A percentile compares a stretch with the other conserved stretches of the same genome.
phyloP scores from a whole-genome alignment of 2,797 vertebrate genomes.

The Diplodus sargus region DNA sequence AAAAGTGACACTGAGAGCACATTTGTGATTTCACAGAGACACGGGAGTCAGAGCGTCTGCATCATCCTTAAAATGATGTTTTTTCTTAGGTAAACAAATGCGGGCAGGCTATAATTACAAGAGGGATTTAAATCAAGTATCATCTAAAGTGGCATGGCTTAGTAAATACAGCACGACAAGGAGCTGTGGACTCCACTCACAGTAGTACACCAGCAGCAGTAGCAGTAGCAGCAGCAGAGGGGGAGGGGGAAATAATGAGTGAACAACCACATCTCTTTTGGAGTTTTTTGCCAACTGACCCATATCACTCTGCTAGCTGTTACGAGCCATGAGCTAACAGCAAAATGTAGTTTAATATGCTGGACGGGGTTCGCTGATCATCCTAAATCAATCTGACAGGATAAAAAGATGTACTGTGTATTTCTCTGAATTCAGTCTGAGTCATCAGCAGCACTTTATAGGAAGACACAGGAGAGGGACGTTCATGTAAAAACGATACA shows the following conservation, averaged over 20 bases:
- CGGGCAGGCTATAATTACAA: neutral
- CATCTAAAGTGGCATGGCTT: too few relatives aligned
- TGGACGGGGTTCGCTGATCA: neutral
- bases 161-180: too few relatives aligned
- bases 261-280: neutral
- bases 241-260: neutral
- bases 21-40: neutral
- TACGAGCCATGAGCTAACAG: neutral
- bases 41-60: neutral
- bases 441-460: too few relatives aligned
- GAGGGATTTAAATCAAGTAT: neutral
- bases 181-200: neutral
- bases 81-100: neutral
- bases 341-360: neutral
- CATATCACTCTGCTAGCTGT: neutral
- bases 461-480: too few relatives aligned
- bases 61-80: too few relatives aligned
- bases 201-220: neutral
- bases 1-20: neutral
- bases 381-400: neutral
- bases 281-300: neutral
- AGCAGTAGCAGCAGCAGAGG: neutral
- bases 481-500: neutral
- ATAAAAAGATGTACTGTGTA: neutral
- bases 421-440: too few relatives aligned